Percentiles rank a stretch among this genome's conserved stretches.
Conservation (phyloP, 2,888 invertebrate genomes). For the Leptopilina syphax region DNA sequence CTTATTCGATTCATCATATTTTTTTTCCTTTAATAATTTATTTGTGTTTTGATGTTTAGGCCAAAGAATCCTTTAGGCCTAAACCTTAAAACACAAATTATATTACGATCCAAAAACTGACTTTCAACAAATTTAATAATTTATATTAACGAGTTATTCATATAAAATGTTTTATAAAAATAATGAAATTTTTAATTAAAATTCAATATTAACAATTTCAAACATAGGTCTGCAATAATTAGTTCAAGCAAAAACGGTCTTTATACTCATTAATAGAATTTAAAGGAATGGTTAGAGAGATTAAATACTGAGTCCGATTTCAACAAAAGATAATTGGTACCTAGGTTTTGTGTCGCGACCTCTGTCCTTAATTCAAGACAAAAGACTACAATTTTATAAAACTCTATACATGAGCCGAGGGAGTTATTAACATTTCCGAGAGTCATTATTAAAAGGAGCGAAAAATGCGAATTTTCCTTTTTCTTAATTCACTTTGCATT, state of each 20-base stretch:
- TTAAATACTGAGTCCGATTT: neutral
- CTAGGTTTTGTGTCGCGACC: neutral
- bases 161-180: too few species aligned
- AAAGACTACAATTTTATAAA: conserved; percentile 10
- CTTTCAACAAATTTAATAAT: too few species aligned
- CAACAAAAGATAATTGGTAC: neutral
- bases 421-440: conserved; percentile 21
- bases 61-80: too few species aligned
- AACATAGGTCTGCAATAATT: too few species aligned
- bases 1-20: too few species aligned
- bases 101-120: too few species aligned
- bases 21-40: too few species aligned
- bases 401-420: neutral
- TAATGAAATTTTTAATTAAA: too few species aligned
- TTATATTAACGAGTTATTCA: too few species aligned
- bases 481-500: neutral
- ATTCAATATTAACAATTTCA: too few species aligned
- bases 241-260: neutral
- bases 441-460: neutral
- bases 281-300: neutral
- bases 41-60: too few species aligned
- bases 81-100: too few species aligned
- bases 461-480: neutral
- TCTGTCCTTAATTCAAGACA: conserved; percentile 23
- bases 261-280: neutral